Conservation (phyloP, 1,140 invertebrate genomes). For the Metopolophium dirhodum region DNA sequence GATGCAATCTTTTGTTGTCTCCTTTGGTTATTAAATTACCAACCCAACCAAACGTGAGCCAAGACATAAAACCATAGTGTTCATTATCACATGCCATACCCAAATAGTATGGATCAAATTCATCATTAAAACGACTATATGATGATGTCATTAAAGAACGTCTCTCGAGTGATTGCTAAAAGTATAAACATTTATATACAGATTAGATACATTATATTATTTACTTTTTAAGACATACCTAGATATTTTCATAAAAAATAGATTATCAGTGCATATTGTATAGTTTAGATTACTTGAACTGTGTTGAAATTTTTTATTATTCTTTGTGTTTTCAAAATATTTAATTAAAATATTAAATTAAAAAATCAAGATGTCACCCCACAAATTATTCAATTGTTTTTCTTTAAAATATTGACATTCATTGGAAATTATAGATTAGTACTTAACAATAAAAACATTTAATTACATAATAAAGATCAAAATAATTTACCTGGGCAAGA, state of each 20-base stretch:
- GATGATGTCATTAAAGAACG: slow-evolving; percentile 64
- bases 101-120: slow-evolving; percentile 73
- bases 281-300: background rate
- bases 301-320: background rate
- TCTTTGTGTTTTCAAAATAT: background rate
- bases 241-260: no score
- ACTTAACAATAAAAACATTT: background rate
- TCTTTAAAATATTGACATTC: background rate
- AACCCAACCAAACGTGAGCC: slow-evolving; percentile 87
- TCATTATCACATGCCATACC: slow-evolving; percentile 78
- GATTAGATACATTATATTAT: slow-evolving; percentile 58
- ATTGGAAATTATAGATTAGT: background rate
- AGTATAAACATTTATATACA: slow-evolving; percentile 60
- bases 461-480: background rate
- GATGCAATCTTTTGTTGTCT: slow-evolving; percentile 72
- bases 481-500: slow-evolving; percentile 43
- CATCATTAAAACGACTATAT: slow-evolving; percentile 70
- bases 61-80: slow-evolving; percentile 72
- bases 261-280: background rate
- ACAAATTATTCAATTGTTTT: background rate
- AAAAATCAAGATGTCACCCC: background rate
- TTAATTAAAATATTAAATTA: background rate
- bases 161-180: slow-evolving; percentile 64
- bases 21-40: slow-evolving; percentile 85
- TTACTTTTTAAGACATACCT: no score